These are phyloP conservation scores for Drosophila kuntzei DNA, from an alignment of 2,888 invertebrate genomes.

Conservation along the genomic window DNA sequence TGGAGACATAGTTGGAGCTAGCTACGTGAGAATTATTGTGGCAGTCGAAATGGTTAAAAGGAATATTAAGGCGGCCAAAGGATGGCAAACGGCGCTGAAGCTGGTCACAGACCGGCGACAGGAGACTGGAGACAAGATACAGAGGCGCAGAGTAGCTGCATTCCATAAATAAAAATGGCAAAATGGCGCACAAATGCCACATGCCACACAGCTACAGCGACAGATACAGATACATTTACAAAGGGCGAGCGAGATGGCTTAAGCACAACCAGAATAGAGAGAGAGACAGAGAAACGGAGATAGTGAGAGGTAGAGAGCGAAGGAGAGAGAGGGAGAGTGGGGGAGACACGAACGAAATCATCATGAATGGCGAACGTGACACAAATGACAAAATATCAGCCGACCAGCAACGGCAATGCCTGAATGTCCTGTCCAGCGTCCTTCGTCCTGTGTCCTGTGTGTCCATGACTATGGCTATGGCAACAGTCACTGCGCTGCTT, in stretches of 20 bases:
- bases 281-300: constrained; percentile 8
- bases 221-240: constrained; percentile 26
- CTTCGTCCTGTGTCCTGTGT: constrained; percentile 5
- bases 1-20: constrained; percentile 35
- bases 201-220: constrained; percentile 32
- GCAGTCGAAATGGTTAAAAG: constrained; percentile 64
- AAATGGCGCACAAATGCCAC: constrained; percentile 75
- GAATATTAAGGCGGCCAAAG: constrained; percentile 57
- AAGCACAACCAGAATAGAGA: constrained; percentile 2
- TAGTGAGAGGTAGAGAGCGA: constrained; percentile 7
- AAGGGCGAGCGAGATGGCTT: constrained; percentile 14
- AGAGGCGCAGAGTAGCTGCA: constrained; percentile 70
- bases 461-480: constrained; percentile 24
- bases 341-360: constrained; percentile 68
- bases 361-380: constrained; percentile 83
- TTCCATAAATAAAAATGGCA: constrained; percentile 77
- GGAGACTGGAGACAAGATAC: constrained; percentile 14
- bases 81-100: constrained; percentile 63
- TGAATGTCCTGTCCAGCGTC: constrained; percentile 19
- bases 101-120: constrained; percentile 16
- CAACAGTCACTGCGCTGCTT: constrained; percentile 49
- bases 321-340: background rate
- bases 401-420: constrained; percentile 63
- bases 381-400: constrained; percentile 83
- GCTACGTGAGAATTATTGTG: constrained; percentile 77